Percentiles rank a stretch among this genome's conserved stretches.
Conservation (phyloP, 1,140 invertebrate genomes). For the Meloidogyne hapla region DNA sequence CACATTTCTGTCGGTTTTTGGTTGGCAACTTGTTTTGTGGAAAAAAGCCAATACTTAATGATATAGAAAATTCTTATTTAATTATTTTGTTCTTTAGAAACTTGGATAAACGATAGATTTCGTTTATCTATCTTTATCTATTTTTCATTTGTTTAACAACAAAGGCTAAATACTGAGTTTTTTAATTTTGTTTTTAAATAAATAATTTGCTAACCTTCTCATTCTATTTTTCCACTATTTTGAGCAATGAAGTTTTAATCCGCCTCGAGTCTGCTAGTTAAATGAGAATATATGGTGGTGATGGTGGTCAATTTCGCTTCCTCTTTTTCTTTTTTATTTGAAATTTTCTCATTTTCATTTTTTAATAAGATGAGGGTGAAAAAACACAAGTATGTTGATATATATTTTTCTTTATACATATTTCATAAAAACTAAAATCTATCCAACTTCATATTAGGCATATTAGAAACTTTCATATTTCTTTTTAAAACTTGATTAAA, state of each 20-base stretch:
- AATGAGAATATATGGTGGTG: background rate
- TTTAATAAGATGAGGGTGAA: background rate
- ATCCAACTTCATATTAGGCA: background rate
- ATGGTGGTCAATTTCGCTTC: background rate
- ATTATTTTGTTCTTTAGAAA: no score
- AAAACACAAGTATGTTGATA: no score
- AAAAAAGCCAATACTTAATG: no score
- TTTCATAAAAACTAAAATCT: no score
- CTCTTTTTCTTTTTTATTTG: background rate
- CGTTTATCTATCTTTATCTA: no score
- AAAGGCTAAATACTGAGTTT: background rate
- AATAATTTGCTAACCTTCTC: background rate
- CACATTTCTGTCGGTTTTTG: background rate
- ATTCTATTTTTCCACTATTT: background rate
- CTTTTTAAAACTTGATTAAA: background rate
- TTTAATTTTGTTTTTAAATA: background rate
- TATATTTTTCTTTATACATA: no score
- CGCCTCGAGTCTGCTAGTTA: background rate
- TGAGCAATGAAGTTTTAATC: constrained; percentile 6
- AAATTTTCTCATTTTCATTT: background rate
- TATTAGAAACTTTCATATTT: background rate
- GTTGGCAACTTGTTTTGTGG: background rate
- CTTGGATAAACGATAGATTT: no score
- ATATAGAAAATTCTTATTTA: background rate
- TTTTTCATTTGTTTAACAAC: no score